Conservation (phyloP, 2,113 vertebrate genomes). For the Athene noctua region DNA sequence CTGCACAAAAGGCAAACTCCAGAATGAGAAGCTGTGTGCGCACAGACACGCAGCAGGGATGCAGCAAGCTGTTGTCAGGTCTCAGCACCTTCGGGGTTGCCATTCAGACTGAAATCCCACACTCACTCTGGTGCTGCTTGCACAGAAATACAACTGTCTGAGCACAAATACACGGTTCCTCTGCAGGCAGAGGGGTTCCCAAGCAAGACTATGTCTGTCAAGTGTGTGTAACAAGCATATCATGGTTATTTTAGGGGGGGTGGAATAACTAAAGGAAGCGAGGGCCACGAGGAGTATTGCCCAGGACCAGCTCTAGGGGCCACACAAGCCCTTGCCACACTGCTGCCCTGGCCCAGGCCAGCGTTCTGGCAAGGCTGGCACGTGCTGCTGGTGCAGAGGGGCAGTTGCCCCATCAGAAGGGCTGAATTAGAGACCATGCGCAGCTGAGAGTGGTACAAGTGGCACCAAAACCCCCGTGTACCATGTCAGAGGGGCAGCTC, state of each 20-base stretch:
- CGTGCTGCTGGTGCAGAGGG: neutral
- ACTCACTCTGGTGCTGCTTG: rapidly evolving
- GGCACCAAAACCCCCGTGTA: neutral
- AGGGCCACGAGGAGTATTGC: neutral
- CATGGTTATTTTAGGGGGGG: neutral
- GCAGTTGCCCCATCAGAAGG: neutral
- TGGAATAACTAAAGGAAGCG: neutral
- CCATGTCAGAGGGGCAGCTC: neutral
- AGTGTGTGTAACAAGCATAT: neutral
- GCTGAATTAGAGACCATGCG: neutral
- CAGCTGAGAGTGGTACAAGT: neutral
- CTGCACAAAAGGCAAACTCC: neutral
- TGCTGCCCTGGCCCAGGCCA: neutral
- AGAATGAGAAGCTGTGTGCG: neutral
- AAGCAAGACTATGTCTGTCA: neutral
- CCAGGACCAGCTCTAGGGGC: neutral
- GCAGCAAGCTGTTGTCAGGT: neutral
- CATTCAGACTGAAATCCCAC: neutral
- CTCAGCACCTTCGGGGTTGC: neutral
- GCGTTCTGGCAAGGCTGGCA: neutral
- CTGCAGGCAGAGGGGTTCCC: neutral
- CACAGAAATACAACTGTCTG: too few species aligned
- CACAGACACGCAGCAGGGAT: neutral
- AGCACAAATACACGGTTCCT: neutral
- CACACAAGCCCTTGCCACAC: neutral